These are phyloP conservation scores for Scaptomyza cyrtandrae DNA, from an alignment of 2,888 invertebrate species.

Conservation along the genomic window DNA sequence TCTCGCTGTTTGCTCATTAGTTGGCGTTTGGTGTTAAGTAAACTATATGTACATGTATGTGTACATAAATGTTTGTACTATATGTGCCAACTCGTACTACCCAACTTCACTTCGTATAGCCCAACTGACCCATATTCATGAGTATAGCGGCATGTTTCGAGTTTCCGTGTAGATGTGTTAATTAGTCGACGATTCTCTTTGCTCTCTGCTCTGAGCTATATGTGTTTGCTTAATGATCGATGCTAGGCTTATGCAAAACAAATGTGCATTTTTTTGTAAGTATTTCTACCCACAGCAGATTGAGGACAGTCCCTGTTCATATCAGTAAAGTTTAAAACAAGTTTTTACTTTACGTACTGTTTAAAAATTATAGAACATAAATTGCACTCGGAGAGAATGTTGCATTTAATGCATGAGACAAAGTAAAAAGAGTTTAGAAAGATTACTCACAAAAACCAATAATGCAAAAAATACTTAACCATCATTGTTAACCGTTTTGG, in stretches of 20 bases:
- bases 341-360: too few species aligned
- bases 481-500: too few species aligned
- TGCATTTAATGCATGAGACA: too few species aligned
- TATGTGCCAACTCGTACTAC: constrained; percentile 8
- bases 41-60: constrained; percentile 21
- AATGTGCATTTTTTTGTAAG: constrained; percentile 12
- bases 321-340: too few species aligned
- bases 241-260: constrained; percentile 7
- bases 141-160: not conserved
- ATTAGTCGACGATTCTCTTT: constrained; percentile 63
- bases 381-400: too few species aligned
- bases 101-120: constrained; percentile 4
- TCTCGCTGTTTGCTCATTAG: constrained; percentile 54
- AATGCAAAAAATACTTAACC: too few species aligned
- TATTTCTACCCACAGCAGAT: too few species aligned
- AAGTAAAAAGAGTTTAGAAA: too few species aligned
- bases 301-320: too few species aligned
- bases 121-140: constrained; percentile 55
- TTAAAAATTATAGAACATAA: too few species aligned
- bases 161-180: constrained; percentile 63
- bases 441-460: too few species aligned
- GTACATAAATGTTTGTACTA: not conserved
- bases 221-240: constrained; percentile 52
- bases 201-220: constrained; percentile 28
- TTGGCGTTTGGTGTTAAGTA: constrained; percentile 43